These are phyloP conservation scores for Teleogryllus oceanicus DNA, from an alignment of 2,888 invertebrate species.

Conservation along the genomic window DNA sequence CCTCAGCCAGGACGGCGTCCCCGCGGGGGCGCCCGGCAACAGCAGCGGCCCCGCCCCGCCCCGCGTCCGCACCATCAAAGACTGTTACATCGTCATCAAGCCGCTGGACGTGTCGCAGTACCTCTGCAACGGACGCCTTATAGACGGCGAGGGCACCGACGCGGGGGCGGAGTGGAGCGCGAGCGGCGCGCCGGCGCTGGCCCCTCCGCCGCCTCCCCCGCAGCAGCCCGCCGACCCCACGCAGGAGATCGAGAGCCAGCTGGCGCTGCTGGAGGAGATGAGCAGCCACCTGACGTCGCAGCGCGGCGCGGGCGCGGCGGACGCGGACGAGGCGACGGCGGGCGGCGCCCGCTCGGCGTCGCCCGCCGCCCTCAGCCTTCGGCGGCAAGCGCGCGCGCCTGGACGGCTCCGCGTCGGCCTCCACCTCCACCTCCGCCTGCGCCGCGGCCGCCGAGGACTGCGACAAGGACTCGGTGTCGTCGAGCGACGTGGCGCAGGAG, in stretches of 20 bases:
- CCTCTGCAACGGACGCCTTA: not conserved
- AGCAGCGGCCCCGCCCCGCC: not conserved
- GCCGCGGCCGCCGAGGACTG: not conserved
- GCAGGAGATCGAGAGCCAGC: not conserved
- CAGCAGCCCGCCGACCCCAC: not conserved
- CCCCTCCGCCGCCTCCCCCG: not conserved
- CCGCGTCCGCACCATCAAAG: not conserved
- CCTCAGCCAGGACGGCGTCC: not conserved
- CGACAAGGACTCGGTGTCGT: conserved; percentile 18
- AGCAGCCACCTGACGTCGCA: not conserved
- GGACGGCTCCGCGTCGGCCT: not conserved
- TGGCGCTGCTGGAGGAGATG: not conserved
- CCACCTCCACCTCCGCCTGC: too few species aligned
- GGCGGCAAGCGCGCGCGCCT: not conserved
- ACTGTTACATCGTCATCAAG: not conserved
- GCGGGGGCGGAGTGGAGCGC: not conserved
- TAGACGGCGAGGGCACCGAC: not conserved
- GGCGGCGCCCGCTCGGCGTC: not conserved
- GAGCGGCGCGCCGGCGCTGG: not conserved
- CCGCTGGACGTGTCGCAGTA: not conserved
- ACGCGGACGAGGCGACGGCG: not conserved
- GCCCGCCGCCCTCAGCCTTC: not conserved
- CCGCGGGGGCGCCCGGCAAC: not conserved
- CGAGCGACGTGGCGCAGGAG: not conserved
- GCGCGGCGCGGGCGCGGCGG: not conserved